These are phyloP conservation scores for Diaphora mendica DNA, from an alignment of 2,888 invertebrate genomes.

Conservation along the genomic window DNA sequence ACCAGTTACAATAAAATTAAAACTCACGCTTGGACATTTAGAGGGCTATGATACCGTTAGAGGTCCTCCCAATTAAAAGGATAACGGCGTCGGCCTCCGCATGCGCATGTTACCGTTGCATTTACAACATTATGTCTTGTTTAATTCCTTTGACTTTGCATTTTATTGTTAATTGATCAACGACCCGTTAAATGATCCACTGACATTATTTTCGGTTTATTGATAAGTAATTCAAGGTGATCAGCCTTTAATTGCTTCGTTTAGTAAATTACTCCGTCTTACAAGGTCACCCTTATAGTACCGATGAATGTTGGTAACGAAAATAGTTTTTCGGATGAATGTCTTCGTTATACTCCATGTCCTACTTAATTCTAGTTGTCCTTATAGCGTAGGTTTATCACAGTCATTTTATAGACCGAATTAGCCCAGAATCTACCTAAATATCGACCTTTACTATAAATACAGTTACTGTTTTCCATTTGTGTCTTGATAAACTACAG, in stretches of 20 bases:
- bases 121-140: constrained; percentile 26
- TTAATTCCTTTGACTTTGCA: constrained; percentile 36
- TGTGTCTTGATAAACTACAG: not conserved
- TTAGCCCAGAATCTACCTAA: not conserved
- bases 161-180: constrained; percentile 30
- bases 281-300: not conserved
- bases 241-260: not conserved
- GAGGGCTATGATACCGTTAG: constrained; percentile 57
- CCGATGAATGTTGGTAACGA: not conserved
- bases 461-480: not conserved
- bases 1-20: constrained; percentile 52
- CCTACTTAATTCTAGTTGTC: not conserved
- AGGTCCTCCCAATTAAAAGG: constrained; percentile 63
- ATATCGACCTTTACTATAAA: not conserved
- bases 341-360: not conserved
- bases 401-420: not conserved
- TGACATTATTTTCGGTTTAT: constrained; percentile 22
- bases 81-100: constrained; percentile 47
- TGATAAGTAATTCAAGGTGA: constrained; percentile 2
- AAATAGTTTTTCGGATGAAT: not conserved
- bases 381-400: not conserved
- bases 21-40: constrained; percentile 43
- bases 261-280: not conserved
- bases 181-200: constrained; percentile 10
- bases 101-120: constrained; percentile 23